Base-by-base conservation (phyloP, 2,113 vertebrate genomes). In the Echinops telfairi region DNA sequence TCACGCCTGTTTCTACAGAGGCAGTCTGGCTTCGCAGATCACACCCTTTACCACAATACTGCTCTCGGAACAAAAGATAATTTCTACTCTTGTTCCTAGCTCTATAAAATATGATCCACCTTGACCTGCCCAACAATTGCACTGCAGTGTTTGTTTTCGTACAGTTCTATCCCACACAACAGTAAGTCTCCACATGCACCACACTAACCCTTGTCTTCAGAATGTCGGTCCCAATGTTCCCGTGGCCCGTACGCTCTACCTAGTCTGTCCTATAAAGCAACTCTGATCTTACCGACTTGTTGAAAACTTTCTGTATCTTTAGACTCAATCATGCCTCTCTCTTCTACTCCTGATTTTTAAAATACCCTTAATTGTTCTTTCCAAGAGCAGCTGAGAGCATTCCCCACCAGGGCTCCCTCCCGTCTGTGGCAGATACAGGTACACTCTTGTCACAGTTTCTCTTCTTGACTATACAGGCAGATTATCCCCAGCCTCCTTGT, bases 321-420 rank as follows among this genome's bases (percentile, higher is more conserved):
- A 38, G 31, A 79, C 15, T 19, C 12, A 10, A 62, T 62, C 29
- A 36, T 0, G 1, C 27, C 2, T 12, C 12, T 31, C 5, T 53
- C 33, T 83, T 89, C 3, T 62, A 15, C 10, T 3, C 60, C 40
- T 68, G 47, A 66, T 14, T 82, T 80, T 62, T 10, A 2, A 53
- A 4, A 0, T 22, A 33, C 4, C 2, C 47, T 84, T 79, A 33
- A 20, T 53, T 3, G 33, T 11, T 76, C n/a, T 73, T 73, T 20
- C 6, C 0, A 1, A 8, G 19, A 73, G n/a, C 17, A 73, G 17
- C 17, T 2, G 10, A 73, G 17, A 9, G 3, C 16, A 16, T 19
- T 20, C 33, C 36, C 70, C n/a, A 73, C 31, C n/a, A 20, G 12
- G n/a, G n/a, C n/a, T 36, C 3, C n/a, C 19, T 73, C n/a, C 31